Conservation (phyloP, 2,888 invertebrate genomes). For the Athalia rosae region DNA sequence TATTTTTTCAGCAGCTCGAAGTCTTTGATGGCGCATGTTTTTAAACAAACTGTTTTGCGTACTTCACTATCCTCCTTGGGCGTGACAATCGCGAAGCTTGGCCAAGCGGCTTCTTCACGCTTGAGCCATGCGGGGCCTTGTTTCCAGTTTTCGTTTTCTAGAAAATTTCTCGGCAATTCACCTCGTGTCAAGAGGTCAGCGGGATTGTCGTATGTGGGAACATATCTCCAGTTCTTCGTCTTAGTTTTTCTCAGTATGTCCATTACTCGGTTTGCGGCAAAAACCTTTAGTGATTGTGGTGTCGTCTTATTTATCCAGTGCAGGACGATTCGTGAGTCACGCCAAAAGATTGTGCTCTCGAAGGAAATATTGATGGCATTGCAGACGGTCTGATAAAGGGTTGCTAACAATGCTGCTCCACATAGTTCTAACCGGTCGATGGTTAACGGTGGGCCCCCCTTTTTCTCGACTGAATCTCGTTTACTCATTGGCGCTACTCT, state of each 20-base stretch:
- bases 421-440: constrained; percentile 39
- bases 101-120: constrained; percentile 19
- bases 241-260: neutral
- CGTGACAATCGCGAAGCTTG: neutral
- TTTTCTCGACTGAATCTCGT: neutral
- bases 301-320: constrained; percentile 24
- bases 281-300: constrained; percentile 8
- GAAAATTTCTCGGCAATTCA: constrained; percentile 29
- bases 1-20: constrained; percentile 20
- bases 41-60: neutral
- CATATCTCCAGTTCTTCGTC: constrained; percentile 34
- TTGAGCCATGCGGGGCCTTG: constrained; percentile 35
- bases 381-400: neutral
- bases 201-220: constrained; percentile 29
- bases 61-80: constrained; percentile 11
- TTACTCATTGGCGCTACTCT: constrained; percentile 45
- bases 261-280: constrained; percentile 15
- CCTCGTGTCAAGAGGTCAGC: constrained; percentile 42
- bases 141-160: constrained; percentile 25
- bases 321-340: constrained; percentile 23
- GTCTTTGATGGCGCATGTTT: neutral
- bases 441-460: constrained; percentile 14
- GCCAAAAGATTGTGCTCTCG: constrained; percentile 14
- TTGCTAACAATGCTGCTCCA: neutral
- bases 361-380: constrained; percentile 9